These are phyloP conservation scores for Nematolebias whitei DNA, from an alignment of 2,113 vertebrate species.

Conservation along the genomic window DNA sequence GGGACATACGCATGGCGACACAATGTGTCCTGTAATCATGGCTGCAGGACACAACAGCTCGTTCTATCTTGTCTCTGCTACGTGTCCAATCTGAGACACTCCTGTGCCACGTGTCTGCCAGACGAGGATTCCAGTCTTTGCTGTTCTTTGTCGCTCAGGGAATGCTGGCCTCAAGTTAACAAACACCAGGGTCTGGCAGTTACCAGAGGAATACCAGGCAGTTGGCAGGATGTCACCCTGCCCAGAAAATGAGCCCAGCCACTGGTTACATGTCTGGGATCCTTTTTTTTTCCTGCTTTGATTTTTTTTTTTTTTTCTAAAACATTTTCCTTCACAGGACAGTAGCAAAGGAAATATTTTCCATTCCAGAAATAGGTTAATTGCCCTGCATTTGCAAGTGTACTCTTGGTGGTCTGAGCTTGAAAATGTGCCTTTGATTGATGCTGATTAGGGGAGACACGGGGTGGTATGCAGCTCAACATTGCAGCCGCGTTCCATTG, in stretches of 20 bases:
- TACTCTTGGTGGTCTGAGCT: slow-evolving; percentile 54
- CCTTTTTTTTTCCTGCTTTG: slow-evolving; percentile 57
- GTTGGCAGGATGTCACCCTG: slow-evolving; percentile 57
- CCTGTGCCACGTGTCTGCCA: slow-evolving; percentile 48
- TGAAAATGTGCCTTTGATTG: slow-evolving; percentile 61
- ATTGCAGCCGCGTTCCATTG: slow-evolving; percentile 62
- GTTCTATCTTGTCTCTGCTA: slow-evolving; percentile 26
- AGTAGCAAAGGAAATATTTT: slow-evolving; percentile 69
- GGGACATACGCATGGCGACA: not conserved
- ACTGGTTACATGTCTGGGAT: slow-evolving; percentile 68
- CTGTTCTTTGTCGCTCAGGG: slow-evolving; percentile 28
- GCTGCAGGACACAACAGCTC: slow-evolving; percentile 1
- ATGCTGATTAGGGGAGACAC: slow-evolving; percentile 59
- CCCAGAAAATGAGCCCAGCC: slow-evolving; percentile 47
- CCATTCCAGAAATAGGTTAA: slow-evolving; percentile 72
- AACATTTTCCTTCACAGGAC: slow-evolving; percentile 55
- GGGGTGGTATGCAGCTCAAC: slow-evolving; percentile 57
- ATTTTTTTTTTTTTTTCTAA: slow-evolving; percentile 40
- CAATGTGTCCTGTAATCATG: not conserved
- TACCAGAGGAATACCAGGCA: slow-evolving; percentile 29
- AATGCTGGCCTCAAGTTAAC: slow-evolving; percentile 51
- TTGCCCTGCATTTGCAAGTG: slow-evolving; percentile 46
- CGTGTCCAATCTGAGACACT: slow-evolving; percentile 37
- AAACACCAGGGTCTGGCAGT: slow-evolving; percentile 58
- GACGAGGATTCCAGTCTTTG: slow-evolving; percentile 47